These are phyloP conservation scores for Crotalus helleri DNA, from an alignment of 2,113 vertebrate genomes.

Conservation along the genomic window DNA sequence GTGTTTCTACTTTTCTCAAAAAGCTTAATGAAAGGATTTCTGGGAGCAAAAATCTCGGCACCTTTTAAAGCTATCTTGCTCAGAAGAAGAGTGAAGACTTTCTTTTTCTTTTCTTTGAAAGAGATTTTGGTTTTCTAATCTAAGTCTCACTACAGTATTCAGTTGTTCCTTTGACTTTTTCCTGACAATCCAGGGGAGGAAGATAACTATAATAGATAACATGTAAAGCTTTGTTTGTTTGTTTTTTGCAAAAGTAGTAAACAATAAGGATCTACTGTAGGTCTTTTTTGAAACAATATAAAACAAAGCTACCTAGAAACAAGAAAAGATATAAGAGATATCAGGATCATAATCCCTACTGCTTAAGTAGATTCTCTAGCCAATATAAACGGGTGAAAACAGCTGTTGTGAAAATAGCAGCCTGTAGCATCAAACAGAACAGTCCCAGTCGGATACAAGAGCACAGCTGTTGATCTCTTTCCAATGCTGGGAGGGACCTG, in stretches of 20 bases:
- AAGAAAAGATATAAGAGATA: background rate
- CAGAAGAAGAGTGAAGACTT: background rate
- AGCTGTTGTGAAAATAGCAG: conserved; percentile 6
- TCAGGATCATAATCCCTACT: conserved; percentile 3
- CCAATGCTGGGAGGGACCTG: background rate
- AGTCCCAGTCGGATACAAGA: conserved; percentile 6
- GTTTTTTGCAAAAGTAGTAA: background rate
- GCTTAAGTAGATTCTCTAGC: conserved; percentile 13
- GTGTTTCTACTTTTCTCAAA: background rate
- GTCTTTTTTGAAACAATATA: background rate
- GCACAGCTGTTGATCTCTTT: background rate
- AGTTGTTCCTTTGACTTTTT: background rate
- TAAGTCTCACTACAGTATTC: background rate
- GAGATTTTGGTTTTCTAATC: background rate
- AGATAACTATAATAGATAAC: background rate
- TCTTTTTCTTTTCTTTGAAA: background rate
- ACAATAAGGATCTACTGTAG: background rate
- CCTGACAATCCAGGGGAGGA: background rate
- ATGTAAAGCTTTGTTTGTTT: background rate
- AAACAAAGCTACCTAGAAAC: background rate
- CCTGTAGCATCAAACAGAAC: conserved; percentile 4
- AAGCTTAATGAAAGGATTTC: background rate
- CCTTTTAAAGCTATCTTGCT: background rate
- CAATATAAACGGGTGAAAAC: conserved; percentile 6
- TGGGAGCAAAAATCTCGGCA: background rate